These are phyloP conservation scores for Pitta sordida DNA, from an alignment of 2,113 vertebrate species.

Conservation along the genomic window DNA sequence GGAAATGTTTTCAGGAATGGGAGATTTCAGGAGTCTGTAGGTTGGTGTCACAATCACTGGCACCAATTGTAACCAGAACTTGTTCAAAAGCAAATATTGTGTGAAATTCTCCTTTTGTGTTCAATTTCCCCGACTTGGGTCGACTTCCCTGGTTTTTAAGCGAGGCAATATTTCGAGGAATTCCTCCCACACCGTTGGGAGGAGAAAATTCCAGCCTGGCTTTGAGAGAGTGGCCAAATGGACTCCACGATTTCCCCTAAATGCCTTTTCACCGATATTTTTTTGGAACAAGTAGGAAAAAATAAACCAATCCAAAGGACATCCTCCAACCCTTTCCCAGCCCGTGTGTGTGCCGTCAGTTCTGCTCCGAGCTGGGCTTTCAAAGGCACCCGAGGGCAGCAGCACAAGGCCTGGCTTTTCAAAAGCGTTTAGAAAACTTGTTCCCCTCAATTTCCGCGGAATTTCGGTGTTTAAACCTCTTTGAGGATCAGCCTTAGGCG, in stretches of 20 bases:
- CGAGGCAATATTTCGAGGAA: neutral
- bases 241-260: neutral
- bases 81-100: neutral
- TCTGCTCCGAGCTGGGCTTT: neutral
- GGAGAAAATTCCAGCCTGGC: neutral
- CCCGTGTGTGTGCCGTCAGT: neutral
- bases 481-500: conserved; percentile 23
- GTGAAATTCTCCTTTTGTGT: neutral
- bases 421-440: neutral
- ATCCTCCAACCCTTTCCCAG: neutral
- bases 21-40: neutral
- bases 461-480: conserved; percentile 2
- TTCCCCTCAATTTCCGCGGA: conserved; percentile 19
- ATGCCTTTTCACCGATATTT: neutral
- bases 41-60: accelerated
- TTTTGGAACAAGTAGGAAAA: neutral
- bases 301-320: neutral
- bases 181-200: neutral
- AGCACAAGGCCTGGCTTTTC: conserved; percentile 2
- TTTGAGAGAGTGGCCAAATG: neutral
- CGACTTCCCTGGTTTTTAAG: neutral
- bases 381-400: neutral
- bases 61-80: neutral
- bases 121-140: neutral
- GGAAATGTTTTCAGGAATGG: neutral